A percentile compares a stretch with the other conserved stretches of the same genome.
phyloP scores from a whole-genome alignment of 2,113 vertebrate species.

The Aythya baeri region DNA sequence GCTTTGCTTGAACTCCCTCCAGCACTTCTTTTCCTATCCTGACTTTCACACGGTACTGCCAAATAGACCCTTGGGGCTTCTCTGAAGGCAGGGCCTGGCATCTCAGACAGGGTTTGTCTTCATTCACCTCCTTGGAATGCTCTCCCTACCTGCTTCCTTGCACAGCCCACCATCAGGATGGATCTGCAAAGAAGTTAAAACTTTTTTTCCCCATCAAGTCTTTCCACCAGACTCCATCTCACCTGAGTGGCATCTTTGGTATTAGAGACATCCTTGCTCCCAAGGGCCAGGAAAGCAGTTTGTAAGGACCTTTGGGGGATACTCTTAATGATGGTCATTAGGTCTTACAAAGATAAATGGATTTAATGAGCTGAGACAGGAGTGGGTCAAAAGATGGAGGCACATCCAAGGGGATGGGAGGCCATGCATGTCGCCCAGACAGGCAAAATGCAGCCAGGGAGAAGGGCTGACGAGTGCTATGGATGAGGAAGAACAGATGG shows the following conservation, averaged over 20 bases:
- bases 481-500: constrained; percentile 51
- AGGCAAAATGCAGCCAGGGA: background rate
- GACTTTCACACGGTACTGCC: background rate
- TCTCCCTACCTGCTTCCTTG: background rate
- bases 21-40: background rate
- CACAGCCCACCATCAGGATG: background rate
- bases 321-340: background rate
- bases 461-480: background rate
- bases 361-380: background rate
- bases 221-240: background rate
- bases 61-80: background rate
- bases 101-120: background rate
- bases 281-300: background rate
- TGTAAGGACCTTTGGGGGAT: background rate
- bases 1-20: background rate
- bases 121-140: background rate
- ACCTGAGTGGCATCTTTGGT: background rate
- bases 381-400: background rate
- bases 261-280: background rate
- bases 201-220: background rate
- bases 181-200: background rate
- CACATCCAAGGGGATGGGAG: background rate
- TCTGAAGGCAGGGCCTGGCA: background rate
- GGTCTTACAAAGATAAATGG: background rate
- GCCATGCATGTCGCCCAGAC: accelerated